Evolutionary conservation across 2,113 vertebrate genomes (phyloP).

Genomic region (Bubo bubo): DNA sequence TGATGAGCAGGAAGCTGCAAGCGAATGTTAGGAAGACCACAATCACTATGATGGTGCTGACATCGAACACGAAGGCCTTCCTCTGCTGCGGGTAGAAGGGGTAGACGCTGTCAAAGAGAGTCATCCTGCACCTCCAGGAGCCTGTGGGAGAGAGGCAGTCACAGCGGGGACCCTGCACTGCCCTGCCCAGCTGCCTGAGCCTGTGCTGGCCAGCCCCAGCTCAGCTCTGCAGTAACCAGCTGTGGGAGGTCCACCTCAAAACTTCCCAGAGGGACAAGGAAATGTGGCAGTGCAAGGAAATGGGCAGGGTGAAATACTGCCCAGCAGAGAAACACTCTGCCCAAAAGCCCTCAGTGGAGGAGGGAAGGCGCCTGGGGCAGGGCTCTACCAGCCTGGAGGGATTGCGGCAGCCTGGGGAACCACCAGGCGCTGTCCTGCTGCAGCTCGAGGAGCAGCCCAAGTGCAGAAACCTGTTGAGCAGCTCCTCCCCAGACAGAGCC

Average conservation of each 20-base stretch:
- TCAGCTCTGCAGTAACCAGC: neutral
- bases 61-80: constrained; percentile 75
- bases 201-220: neutral
- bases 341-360: neutral
- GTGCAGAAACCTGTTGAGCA: neutral
- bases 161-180: accelerated
- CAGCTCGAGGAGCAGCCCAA: neutral
- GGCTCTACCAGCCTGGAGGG: neutral
- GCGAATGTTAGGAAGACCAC: constrained; percentile 84
- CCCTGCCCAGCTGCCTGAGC: neutral
- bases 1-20: constrained; percentile 85
- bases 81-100: constrained; percentile 87
- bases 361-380: constrained; percentile 2
- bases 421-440: neutral
- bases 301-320: neutral
- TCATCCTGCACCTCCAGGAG: constrained; percentile 76
- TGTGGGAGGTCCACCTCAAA: neutral
- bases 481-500: neutral
- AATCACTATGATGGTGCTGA: constrained; percentile 82
- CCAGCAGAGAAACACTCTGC: neutral
- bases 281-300: neutral
- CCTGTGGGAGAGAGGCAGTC: neutral
- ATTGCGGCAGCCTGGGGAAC: neutral
- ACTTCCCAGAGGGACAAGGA: neutral
- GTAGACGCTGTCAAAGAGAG: constrained; percentile 85